phyloP scores from a whole-genome alignment of 2,797 vertebrate genomes.

The Clamator glandarius region DNA sequence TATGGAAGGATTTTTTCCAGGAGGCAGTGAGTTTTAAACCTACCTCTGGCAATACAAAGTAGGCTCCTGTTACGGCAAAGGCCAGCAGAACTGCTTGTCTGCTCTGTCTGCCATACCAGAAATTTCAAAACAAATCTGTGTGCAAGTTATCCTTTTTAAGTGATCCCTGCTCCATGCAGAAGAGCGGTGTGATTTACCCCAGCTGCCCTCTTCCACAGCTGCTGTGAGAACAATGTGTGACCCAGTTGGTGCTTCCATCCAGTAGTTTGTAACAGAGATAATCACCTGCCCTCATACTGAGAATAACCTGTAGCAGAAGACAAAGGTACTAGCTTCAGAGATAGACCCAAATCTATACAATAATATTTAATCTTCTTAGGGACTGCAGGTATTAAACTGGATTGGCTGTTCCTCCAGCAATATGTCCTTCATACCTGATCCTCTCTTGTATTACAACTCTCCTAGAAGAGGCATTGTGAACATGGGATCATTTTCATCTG shows the following conservation, averaged over 20 bases:
- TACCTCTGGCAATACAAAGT: neutral
- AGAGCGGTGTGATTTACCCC: neutral
- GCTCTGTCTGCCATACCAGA: rapidly evolving
- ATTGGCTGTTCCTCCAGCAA: conserved; percentile 82
- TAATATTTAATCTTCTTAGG: conserved; percentile 91
- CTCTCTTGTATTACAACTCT: conserved; percentile 53
- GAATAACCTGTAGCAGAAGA: conserved; percentile 4
- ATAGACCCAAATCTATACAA: conserved; percentile 74
- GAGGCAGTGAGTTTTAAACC: neutral
- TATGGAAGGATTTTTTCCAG: neutral
- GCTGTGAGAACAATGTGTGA: neutral
- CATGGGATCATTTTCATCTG: conserved; percentile 72
- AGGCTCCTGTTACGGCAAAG: neutral
- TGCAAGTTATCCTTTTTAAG: neutral
- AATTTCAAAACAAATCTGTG: neutral
- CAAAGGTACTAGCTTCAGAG: conserved; percentile 63
- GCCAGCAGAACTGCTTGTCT: neutral
- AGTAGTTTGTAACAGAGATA: neutral
- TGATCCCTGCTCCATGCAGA: too few species aligned
- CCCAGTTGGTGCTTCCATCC: neutral
- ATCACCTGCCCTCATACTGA: neutral
- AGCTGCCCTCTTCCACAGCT: rapidly evolving
- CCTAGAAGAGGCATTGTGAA: conserved; percentile 24
- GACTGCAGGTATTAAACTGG: conserved; percentile 87
- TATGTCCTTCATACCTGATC: conserved; percentile 85